Evolutionary conservation across 1,140 invertebrate species (phyloP), one percentile per base, ranked within the genome.

Genomic region (Philotrypesis tridentata): DNA sequence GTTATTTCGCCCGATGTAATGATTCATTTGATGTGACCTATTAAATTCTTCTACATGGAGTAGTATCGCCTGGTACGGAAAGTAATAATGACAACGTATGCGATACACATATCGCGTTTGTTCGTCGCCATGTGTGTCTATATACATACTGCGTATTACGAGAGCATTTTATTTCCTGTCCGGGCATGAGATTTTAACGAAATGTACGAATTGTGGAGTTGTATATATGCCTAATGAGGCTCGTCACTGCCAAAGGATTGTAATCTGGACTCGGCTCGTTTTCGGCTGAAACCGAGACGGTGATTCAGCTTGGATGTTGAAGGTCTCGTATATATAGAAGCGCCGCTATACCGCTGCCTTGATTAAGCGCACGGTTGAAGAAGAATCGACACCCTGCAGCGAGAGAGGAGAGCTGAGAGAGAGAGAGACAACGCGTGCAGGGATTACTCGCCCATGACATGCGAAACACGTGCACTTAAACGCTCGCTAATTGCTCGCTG

Each of bases 391-490:
- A 84, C 86, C 85, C 87, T 83, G 83, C 78, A 43, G 75, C 60
- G 73, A 87, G 33, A 40, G 37, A 40, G 12, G 3, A 40, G 37
- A 12, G 9, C 9, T 12, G 40, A 43, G 40, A 43, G 9, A 43
- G 7, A 2, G 40, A 43, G 40, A 43, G 40, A 21, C 0, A 88
- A 85, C 87, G 86, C 85, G 31, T 40, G 1, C 85, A 81, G 80
- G 87, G 88, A 91, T 90, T 90, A 90, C 84, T 85, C 25, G 48
- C 21, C 85, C 84, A 82, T 86, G 84, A 87, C 85, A 87, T 14
- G 33, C 82, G 85, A 83, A 86, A 87, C 89, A 91, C 89, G 90
- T 90, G 90, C 87, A 84, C 83, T 87, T 90, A 89, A 91, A 89
- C 84, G 88, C 74, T 84, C 84, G 85, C 87, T 92, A 91, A 91